These are phyloP conservation scores for Acridotheres tristis DNA, from an alignment of 2,797 vertebrate species.

Conservation along the genomic window DNA sequence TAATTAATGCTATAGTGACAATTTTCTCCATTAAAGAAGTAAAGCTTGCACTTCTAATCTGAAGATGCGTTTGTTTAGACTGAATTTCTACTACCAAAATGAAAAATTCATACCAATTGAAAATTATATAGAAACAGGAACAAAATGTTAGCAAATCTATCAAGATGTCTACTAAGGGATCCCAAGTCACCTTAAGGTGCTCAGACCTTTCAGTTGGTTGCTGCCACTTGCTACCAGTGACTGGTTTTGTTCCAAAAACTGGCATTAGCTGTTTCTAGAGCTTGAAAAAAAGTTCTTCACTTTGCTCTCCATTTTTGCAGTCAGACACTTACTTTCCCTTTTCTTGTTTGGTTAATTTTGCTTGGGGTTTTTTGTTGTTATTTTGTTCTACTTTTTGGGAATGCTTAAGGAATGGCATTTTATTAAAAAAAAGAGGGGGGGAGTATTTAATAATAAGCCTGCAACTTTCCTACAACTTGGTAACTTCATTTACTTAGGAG, in stretches of 20 bases:
- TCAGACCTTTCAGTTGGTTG: not conserved
- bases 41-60: not conserved
- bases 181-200: not conserved
- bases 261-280: not conserved
- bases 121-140: not conserved
- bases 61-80: not conserved
- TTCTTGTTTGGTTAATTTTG: not conserved
- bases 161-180: not conserved
- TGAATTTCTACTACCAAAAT: not conserved
- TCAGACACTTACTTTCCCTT: not conserved
- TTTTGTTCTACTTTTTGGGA: not conserved
- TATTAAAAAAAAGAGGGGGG: not conserved
- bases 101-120: not conserved
- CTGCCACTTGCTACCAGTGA: not conserved
- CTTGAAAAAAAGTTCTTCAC: not conserved
- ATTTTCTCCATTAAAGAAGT: not conserved
- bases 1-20: not conserved
- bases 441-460: not conserved
- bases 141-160: not conserved
- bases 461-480: not conserved
- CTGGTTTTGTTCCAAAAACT: not conserved
- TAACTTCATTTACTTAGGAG: not conserved
- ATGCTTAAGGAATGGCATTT: not conserved
- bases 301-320: not conserved
- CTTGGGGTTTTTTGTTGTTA: not conserved